A percentile compares a stretch with the other conserved stretches of the same genome.
phyloP scores from a whole-genome alignment of 2,888 invertebrate species.

The Opisthograptis luteolata region DNA sequence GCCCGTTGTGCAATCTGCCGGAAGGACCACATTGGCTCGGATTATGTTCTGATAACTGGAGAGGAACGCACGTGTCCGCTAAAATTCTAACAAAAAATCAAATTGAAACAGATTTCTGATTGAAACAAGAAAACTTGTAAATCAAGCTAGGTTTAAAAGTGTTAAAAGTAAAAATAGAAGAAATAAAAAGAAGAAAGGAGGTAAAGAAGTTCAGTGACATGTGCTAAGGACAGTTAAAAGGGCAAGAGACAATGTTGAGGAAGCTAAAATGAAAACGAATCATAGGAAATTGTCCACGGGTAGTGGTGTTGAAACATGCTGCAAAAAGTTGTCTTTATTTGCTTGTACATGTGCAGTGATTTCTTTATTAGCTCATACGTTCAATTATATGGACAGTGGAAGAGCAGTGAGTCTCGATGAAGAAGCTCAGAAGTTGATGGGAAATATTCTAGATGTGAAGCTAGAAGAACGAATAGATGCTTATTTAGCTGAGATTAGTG shows the following conservation, averaged over 20 bases:
- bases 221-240: neutral
- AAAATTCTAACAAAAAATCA: constrained; percentile 17
- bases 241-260: constrained; percentile 13
- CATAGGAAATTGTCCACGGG: constrained; percentile 47
- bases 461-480: constrained; percentile 63
- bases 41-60: constrained; percentile 67
- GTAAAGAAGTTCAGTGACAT: too few species aligned
- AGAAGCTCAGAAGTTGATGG: constrained; percentile 49
- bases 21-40: constrained; percentile 71
- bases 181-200: too few species aligned
- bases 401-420: constrained; percentile 40
- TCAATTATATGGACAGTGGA: constrained; percentile 55
- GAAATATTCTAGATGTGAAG: constrained; percentile 57
- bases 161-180: too few species aligned
- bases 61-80: constrained; percentile 32
- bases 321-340: constrained; percentile 63
- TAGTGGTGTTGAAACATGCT: constrained; percentile 46
- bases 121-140: too few species aligned
- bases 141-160: too few species aligned
- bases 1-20: constrained; percentile 73
- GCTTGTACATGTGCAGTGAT: constrained; percentile 67
- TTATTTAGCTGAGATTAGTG: constrained; percentile 52
- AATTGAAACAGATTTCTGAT: neutral
- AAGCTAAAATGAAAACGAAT: constrained; percentile 35
- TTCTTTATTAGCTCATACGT: constrained; percentile 68